Base-by-base conservation (phyloP, 2,888 invertebrate species). In the Mellilla xanthometata region DNA sequence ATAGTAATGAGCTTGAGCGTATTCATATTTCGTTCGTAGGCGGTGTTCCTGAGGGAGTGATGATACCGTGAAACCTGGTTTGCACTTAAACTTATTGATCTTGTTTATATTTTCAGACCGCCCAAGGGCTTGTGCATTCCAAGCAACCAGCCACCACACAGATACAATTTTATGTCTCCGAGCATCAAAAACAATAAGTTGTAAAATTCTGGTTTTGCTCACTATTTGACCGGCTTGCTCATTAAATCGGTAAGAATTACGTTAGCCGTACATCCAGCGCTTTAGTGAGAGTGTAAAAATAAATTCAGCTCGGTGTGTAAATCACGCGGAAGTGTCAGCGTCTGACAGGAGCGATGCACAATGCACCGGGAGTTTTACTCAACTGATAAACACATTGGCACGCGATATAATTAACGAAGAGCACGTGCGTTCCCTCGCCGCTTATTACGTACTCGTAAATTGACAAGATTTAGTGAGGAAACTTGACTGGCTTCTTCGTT, bases 351-450 rank as follows among this genome's bases (percentile, higher is more conserved):
- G 60, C 58, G 54, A 65, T 62, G 65, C 62, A 52, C 52, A 59
- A 52, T 44, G 60, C 59, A 52, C 60, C 51, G 55, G 44, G 58
- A 66, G 63, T 75, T 72, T 75, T 67, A 73, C 73, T 72, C 59
- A 58, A 60, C 62, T 65, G 62, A 54, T 45, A 52, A 56, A 62
- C 52, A 60, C 61, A 31, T 34, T 28, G 40, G 58, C 75, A 76
- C 75, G 75, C 72, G 64, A 74, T 57, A 47, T 45, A 13, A 45
- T 24, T 39, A 34, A 47, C 27, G 47, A 52, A 49, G 46, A 49
- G 22, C 54, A 57, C 53, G 58, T 61, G 60, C 49, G 40, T 45
- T 38, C 50, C 39, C 49, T 54, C 32, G 23, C 55, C 47, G 1
- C 49, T 48, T 36, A 38, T 51, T 12, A 50, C 43, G 36, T n/a